These are phyloP conservation scores for Diachasmimorpha longicaudata DNA, from an alignment of 1,140 invertebrate species.

Conservation along the genomic window DNA sequence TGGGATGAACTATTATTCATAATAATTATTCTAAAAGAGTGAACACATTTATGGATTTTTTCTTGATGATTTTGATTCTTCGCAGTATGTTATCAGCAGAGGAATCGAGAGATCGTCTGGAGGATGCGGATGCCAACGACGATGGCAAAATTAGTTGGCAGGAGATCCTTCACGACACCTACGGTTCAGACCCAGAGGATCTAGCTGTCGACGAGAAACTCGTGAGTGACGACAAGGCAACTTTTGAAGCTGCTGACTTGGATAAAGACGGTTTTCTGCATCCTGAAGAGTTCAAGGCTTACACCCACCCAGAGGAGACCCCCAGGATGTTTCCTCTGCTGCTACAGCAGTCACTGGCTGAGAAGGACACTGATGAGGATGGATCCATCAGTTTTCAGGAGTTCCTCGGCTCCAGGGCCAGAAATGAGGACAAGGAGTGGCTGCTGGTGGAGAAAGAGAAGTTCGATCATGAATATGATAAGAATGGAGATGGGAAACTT, in stretches of 20 bases:
- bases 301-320: conserved; percentile 94
- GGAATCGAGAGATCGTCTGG: conserved; percentile 84
- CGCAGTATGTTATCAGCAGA: conserved; percentile 83
- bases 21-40: no score
- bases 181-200: conserved; percentile 72
- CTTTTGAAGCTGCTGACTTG: conserved; percentile 86
- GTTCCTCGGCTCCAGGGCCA: conserved; percentile 78
- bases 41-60: no score
- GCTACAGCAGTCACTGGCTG: conserved; percentile 81
- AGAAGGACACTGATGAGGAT: conserved; percentile 87
- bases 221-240: conserved; percentile 80
- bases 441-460: conserved; percentile 85
- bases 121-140: conserved; percentile 84
- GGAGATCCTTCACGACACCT: conserved; percentile 86
- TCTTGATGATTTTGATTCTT: no score
- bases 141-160: conserved; percentile 86
- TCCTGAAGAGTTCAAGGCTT: conserved; percentile 83
- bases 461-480: conserved; percentile 89
- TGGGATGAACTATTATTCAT: no score
- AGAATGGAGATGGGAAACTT: conserved; percentile 84
- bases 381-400: conserved; percentile 83
- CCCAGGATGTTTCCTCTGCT: conserved; percentile 86
- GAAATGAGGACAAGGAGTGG: conserved; percentile 81
- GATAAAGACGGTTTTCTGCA: conserved; percentile 83
- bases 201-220: conserved; percentile 62